Conservation (phyloP, 92 coral and sea anemone species). For the Virgularia gustaviana region DNA sequence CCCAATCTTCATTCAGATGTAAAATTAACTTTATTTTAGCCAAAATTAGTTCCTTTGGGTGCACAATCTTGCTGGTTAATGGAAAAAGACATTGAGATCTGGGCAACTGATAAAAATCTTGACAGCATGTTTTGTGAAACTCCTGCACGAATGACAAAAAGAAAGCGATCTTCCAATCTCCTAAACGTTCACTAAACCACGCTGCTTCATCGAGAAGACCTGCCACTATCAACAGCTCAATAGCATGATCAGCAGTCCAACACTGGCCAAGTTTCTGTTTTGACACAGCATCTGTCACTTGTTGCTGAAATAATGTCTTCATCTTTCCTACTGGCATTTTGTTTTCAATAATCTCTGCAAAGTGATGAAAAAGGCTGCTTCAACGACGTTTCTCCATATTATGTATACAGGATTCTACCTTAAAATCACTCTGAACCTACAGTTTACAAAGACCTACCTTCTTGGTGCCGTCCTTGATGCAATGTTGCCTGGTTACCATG, state of each 20-base stretch:
- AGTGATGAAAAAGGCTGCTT: neutral
- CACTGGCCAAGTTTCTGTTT: slow-evolving; percentile 71
- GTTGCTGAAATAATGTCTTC: slow-evolving; percentile 18
- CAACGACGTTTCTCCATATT: neutral
- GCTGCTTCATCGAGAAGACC: slow-evolving; percentile 84
- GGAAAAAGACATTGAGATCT: neutral
- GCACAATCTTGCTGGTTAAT: neutral
- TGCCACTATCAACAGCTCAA: slow-evolving; percentile 79
- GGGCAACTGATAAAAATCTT: neutral
- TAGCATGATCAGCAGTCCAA: slow-evolving; percentile 87
- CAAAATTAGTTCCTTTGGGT: slow-evolving; percentile 4
- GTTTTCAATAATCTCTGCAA: too few species aligned
- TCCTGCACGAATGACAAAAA: slow-evolving; percentile 62
- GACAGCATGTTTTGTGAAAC: neutral
- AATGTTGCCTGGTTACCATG: slow-evolving; percentile 33
- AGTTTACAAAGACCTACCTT: neutral
- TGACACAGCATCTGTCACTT: slow-evolving; percentile 64
- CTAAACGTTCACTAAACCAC: slow-evolving; percentile 75
- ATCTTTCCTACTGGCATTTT: too few species aligned
- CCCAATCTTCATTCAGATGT: slow-evolving; percentile 4
- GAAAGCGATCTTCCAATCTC: slow-evolving; percentile 96
- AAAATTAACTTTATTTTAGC: slow-evolving; percentile 10
- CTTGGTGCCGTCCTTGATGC: neutral
- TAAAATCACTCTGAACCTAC: too few species aligned
- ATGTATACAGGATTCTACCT: neutral